Evolutionary conservation across 2,888 invertebrate genomes (phyloP), one percentile per base, ranked within the genome.

Genomic region (Cyrtodaria siliqua): DNA sequence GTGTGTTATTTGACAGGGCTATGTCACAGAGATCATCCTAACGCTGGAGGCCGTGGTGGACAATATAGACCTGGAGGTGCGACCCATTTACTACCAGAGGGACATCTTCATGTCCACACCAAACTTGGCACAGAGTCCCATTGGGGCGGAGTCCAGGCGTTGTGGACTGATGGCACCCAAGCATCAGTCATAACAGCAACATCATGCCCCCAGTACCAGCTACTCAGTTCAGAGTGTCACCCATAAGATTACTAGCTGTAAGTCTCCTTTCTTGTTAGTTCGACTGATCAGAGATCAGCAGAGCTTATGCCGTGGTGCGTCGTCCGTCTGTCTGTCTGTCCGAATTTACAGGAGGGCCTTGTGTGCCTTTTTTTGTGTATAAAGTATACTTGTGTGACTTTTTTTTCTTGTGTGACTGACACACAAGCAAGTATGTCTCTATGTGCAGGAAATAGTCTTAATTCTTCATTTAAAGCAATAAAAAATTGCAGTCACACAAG

Each of bases 51-150:
- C 98, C 0, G 97, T 98, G 0, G 98, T 99, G 0, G 98, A 98
- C 93, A 97, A 97, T 8, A 94, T 99, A 18, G 91, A 92, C 74
- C 82, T 90, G n/a, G 92, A 98, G 77, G 92, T 94, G 78, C 94
- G 97, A 9, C 97, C 98, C 0, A 94, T 98, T 50, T 98, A 98
- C 93, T 97, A 97, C 87, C 87, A 88, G 88, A 96, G 97, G 87
- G 98, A 98, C 90, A 97, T 98, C 79, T 98, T 98, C 94, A 98
- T 98, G 92, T 98, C 98, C 0, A 98, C 98, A 0, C 98, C 98
- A 0, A 98, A 98, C 93, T 93, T 98, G 50, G 89, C 90, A 52
- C 82, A 82, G 56, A 72, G 74, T 16, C 64, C 59, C 20, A 42
- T 49, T n/a, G 80, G 86, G 26, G 44, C 78, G 9, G 90, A 89